Evolutionary conservation across 2,113 vertebrate species (phyloP).

Genomic region (Alosa alosa): DNA sequence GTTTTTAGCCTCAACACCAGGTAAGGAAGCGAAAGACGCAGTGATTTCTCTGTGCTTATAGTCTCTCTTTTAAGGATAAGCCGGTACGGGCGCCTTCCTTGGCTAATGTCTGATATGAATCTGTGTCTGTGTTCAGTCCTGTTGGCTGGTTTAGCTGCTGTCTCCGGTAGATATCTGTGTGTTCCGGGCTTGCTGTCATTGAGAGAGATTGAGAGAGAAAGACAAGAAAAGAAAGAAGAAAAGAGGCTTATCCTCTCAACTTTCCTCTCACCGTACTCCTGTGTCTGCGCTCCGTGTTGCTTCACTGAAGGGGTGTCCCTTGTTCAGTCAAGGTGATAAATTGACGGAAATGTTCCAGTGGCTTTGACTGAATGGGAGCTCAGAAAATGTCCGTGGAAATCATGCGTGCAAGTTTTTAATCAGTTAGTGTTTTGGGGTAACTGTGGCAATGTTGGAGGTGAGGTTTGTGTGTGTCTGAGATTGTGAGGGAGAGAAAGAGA

Average conservation of each 20-base stretch:
- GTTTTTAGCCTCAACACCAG: conserved; percentile 74
- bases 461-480: conserved; percentile 43
- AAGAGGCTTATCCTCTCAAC: conserved; percentile 37
- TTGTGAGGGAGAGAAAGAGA: conserved; percentile 31
- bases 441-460: conserved; percentile 21
- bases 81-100: conserved; percentile 16
- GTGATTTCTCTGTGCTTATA: conserved; percentile 20
- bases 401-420: conserved; percentile 33
- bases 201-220: conserved; percentile 49
- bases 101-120: conserved; percentile 50
- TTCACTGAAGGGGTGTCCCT: conserved; percentile 24
- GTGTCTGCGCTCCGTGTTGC: conserved; percentile 2
- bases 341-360: conserved; percentile 23
- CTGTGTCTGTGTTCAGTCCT: conserved; percentile 44
- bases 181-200: conserved; percentile 40
- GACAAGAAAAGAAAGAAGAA: conserved; percentile 45
- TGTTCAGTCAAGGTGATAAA: conserved; percentile 16
- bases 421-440: conserved; percentile 16
- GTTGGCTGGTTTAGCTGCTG: conserved; percentile 43
- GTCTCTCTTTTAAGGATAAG: conserved; percentile 26
- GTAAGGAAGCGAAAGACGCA: conserved; percentile 56
- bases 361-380: not conserved
- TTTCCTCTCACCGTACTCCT: conserved; percentile 36
- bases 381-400: conserved; percentile 2
- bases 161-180: conserved; percentile 48